These are phyloP conservation scores for Antechinus flavipes DNA, from an alignment of 2,113 vertebrate species.

Conservation along the genomic window DNA sequence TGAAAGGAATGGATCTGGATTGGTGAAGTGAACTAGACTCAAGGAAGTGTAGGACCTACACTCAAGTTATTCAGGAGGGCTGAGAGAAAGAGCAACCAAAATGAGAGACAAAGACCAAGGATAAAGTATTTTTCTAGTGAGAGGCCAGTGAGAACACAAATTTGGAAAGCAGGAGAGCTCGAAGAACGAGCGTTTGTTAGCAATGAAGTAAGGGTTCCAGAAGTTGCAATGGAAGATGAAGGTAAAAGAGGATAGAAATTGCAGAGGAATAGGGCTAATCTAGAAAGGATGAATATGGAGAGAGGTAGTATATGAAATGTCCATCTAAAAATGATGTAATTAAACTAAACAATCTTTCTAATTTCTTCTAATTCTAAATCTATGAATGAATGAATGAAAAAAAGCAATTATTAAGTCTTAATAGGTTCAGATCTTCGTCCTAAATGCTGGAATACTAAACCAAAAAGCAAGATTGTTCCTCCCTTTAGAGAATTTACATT, in stretches of 20 bases:
- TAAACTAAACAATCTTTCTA: background rate
- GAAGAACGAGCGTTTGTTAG: no score
- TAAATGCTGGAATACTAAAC: background rate
- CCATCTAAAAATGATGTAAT: background rate
- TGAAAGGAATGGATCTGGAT: background rate
- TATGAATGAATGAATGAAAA: background rate
- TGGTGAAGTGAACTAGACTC: background rate
- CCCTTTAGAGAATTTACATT: background rate
- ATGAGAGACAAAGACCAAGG: background rate
- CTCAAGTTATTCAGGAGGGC: no score
- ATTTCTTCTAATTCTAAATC: background rate
- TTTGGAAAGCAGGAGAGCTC: no score
- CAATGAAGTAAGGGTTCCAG: no score
- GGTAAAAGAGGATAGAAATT: background rate
- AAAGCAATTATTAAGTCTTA: background rate
- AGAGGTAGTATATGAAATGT: background rate
- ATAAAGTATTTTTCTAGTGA: background rate
- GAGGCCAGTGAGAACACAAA: background rate
- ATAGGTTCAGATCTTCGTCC: background rate
- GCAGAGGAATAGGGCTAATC: background rate
- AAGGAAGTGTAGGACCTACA: background rate
- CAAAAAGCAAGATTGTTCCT: background rate
- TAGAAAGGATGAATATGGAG: background rate
- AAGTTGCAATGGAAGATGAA: background rate
- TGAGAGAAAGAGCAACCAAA: background rate